Conservation (phyloP, 1,140 invertebrate species). For the Venturia canescens region DNA sequence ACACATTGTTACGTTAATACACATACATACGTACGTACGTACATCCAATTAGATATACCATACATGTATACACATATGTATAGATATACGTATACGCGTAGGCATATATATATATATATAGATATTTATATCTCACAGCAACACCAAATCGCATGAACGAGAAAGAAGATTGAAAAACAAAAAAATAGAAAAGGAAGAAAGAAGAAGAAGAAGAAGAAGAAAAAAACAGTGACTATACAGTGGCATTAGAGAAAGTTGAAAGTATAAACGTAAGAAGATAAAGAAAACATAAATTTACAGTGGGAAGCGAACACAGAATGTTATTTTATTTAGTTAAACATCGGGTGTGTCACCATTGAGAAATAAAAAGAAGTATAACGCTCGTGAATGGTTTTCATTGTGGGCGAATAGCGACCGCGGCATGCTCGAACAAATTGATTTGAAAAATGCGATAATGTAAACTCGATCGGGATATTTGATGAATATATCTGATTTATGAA, state of each 20-base stretch:
- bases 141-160: constrained; percentile 71
- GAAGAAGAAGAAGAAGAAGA: constrained; percentile 54
- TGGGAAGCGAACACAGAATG: constrained; percentile 49
- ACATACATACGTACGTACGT: constrained; percentile 58
- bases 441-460: not conserved
- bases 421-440: constrained; percentile 16
- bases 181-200: constrained; percentile 58
- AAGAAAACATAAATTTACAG: constrained; percentile 58
- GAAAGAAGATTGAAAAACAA: constrained; percentile 56
- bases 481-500: no score
- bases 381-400: constrained; percentile 20
- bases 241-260: constrained; percentile 42
- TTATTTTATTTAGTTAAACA: constrained; percentile 15
- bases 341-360: constrained; percentile 45
- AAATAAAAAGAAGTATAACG: constrained; percentile 21
- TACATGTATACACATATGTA: constrained; percentile 30
- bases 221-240: constrained; percentile 50
- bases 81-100: no score
- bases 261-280: constrained; percentile 55
- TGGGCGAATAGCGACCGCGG: not conserved
- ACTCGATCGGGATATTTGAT: not conserved
- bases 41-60: constrained; percentile 55
- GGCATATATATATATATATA: constrained; percentile 58
- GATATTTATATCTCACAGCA: constrained; percentile 63
- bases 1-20: constrained; percentile 55